Base-by-base conservation (phyloP, 2,888 invertebrate species). In the Eumerus sabulonum region DNA sequence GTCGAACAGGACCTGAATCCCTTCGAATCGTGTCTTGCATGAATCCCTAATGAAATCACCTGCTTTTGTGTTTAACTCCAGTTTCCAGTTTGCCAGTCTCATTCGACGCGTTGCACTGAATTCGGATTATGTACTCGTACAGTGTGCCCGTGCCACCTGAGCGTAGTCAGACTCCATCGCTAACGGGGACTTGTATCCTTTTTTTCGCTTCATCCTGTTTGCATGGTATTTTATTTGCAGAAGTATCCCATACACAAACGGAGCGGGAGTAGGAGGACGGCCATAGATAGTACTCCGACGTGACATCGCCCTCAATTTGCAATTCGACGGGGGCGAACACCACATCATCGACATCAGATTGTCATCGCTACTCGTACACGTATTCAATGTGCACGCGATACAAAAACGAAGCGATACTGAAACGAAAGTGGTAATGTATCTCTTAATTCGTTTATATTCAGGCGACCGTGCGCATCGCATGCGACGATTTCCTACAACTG, bases 381-480 rank as follows among this genome's bases (percentile, higher is more conserved):
- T 79, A 79, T 79, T 74, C 79, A 79, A 79, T 79, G 74, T 74
- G 73, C 74, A 27, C 27, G 74, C 79, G 68, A 68, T 74, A 74
- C 64, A 64, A 74, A 77, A 79, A 74, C 68, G 73, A 73, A 73
- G 60, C 73, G 77, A 77, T 73, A 66, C 62, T 73, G 73, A 73
- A 73, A 62, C 73, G 77, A 77, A 77, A 66, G 67, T 77, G 77
- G 77, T 77, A 77, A 79, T 79, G 77, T 79, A 79, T 79, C 77
- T 79, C 73, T 79, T 79, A 79, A 79, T 79, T 79, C 79, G 79
- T 79, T 79, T 79, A 79, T 79, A 74, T 79, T 79, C 74, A 60
- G 48, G 79, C 79, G 59, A 79, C 68, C 68, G 68, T 73, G 79
- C 68, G 68, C 57, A 68, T 77, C 48, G 67, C 62, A 73, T 63